These are phyloP conservation scores for Helicoverpa assulta DNA, from an alignment of 2,888 invertebrate species.

Conservation along the genomic window DNA sequence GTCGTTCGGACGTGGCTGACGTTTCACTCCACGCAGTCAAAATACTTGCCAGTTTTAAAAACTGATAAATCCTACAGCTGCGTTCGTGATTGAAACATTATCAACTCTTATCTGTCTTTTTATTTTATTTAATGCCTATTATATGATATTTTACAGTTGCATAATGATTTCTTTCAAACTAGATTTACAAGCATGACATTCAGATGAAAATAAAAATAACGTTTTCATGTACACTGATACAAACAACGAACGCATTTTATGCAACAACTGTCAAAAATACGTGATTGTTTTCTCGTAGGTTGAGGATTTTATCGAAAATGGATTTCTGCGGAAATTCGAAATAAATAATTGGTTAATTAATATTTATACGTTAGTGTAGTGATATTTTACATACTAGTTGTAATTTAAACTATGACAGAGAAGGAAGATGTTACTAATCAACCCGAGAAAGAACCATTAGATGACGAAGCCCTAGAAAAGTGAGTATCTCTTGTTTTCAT, in stretches of 20 bases:
- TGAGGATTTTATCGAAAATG: slow-evolving; percentile 66
- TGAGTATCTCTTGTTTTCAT: slow-evolving; percentile 64
- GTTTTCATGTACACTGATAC: not conserved
- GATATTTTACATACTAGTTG: slow-evolving; percentile 51
- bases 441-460: slow-evolving; percentile 83
- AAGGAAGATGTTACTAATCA: slow-evolving; percentile 84
- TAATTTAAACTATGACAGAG: slow-evolving; percentile 86
- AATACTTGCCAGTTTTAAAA: slow-evolving; percentile 72
- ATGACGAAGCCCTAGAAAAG: slow-evolving; percentile 88
- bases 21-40: slow-evolving; percentile 89
- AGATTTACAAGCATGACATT: not conserved
- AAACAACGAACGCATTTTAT: slow-evolving; percentile 41
- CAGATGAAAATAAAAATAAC: not conserved
- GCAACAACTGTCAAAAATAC: slow-evolving; percentile 67
- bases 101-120: not conserved
- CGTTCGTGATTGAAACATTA: slow-evolving; percentile 23
- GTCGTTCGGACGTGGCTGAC: slow-evolving; percentile 87
- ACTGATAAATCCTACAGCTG: slow-evolving; percentile 12
- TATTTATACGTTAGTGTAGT: slow-evolving; percentile 51
- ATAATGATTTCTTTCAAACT: not conserved
- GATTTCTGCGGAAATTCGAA: slow-evolving; percentile 64
- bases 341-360: slow-evolving; percentile 37
- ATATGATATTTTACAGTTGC: not conserved
- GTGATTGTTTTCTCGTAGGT: slow-evolving; percentile 75
- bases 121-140: not conserved